Base-by-base conservation (phyloP, 2,797 vertebrate species). In the Pipistrellus kuhlii region DNA sequence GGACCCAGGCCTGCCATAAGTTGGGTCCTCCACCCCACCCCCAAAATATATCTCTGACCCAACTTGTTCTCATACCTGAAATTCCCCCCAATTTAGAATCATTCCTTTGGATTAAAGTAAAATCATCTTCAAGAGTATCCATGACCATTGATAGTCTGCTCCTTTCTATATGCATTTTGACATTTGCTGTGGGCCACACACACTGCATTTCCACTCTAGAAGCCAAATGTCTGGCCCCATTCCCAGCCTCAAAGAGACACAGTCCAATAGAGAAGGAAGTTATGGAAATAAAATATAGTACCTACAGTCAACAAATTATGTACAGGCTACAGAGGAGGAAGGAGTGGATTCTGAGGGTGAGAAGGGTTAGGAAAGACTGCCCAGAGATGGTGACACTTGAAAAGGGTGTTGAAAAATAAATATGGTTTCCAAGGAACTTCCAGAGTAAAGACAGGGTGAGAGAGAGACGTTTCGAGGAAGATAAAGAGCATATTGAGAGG, bases 101-200 rank as follows among this genome's bases (percentile, higher is more conserved):
- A 44, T 68, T 66, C 64, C 64, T 94, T 89, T 82, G 38, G 44
- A 15, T 46, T 81, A 90, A 93, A 25, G 18, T 46, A 86, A 90
- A 91, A 44, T 13, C 11, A 35, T 59, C 48, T 82, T 46, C 32
- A 76, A 80, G 32, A 75, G 18, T 48, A 88, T 38, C 32, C 64
- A 21, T 68, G 48, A 85, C 41, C 72, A 78, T 18, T 38, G 32
- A 85, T 32, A 23, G 27, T 38, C 77, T 90, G 53, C 48, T 90
- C 44, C 27, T 76, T 85, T 78, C 51, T 10, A 85, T 14, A 69
- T 20, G 13, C 14, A 55, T 69, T 80, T 88, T 10, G 76, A 95
- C 77, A 53, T 73, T 8, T 13, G 12, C 25, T 2, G 1, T 13
- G 30, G 12, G 20, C 4, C 48, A 80, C 69, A 71, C 71, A 66